Evolutionary conservation across 2,888 invertebrate species (phyloP).

Genomic region (Nebria brevicollis): DNA sequence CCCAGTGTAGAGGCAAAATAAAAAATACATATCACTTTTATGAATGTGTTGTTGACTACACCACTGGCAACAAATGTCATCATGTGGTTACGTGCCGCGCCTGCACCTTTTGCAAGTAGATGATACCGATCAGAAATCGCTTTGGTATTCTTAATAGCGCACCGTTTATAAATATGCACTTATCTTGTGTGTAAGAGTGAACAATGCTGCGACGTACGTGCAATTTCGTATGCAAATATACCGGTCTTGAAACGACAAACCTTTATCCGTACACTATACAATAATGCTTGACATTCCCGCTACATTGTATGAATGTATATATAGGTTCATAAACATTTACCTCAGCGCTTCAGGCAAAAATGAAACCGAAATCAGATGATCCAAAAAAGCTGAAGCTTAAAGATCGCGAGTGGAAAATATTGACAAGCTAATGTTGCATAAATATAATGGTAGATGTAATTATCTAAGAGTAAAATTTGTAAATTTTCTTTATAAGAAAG

Average conservation of each 20-base stretch:
- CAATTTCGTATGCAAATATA: conserved; percentile 46
- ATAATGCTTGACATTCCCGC: not conserved
- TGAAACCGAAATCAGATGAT: not conserved
- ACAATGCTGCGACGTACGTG: conserved; percentile 15
- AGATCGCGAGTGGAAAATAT: not conserved
- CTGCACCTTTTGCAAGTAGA: conserved; percentile 7
- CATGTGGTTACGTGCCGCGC: not conserved
- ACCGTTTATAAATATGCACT: conserved; percentile 44
- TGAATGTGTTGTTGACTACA: too few species aligned
- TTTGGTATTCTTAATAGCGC: conserved; percentile 44
- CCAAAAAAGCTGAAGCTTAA: not conserved
- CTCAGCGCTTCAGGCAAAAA: not conserved
- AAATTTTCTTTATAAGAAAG: too few species aligned
- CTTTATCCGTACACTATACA: conserved; percentile 13
- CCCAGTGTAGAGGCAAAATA: too few species aligned
- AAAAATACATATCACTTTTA: too few species aligned
- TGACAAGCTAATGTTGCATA: not conserved
- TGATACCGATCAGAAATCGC: conserved; percentile 42
- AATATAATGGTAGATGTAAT: too few species aligned
- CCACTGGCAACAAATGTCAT: not conserved
- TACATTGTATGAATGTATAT: conserved; percentile 7
- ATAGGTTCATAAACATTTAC: not conserved
- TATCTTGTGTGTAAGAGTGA: conserved; percentile 20
- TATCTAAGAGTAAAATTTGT: too few species aligned
- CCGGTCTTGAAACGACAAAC: conserved; percentile 40